A percentile compares a stretch with the other conserved stretches of the same genome.
These are phyloP conservation scores for Xylocampa areola DNA, from an alignment of 2,888 invertebrate species.

Conservation along the genomic window DNA sequence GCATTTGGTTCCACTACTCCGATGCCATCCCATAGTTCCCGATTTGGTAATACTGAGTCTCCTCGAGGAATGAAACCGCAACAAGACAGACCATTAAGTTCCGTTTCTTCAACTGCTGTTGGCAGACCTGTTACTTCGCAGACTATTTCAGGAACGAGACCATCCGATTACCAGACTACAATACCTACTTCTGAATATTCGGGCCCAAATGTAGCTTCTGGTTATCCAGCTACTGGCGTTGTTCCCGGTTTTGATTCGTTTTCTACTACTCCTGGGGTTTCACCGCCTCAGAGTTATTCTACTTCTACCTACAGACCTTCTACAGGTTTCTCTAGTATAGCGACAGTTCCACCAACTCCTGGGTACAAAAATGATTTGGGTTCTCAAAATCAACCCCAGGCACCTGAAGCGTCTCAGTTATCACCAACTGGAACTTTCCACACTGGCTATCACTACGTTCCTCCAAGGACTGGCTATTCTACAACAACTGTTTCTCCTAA, in stretches of 20 bases:
- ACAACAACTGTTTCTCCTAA: conserved; percentile 1
- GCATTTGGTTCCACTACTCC: conserved; percentile 50
- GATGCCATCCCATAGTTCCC: conserved; percentile 40
- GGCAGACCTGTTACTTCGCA: conserved; percentile 9
- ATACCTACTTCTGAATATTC: conserved; percentile 9
- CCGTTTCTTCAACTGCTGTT: conserved; percentile 3
- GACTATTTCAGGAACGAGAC: neutral
- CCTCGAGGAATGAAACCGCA: conserved; percentile 8
- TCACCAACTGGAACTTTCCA: conserved; percentile 2
- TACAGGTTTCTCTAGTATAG: conserved; percentile 7
- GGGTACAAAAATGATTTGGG: neutral
- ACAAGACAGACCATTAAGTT: conserved; percentile 4
- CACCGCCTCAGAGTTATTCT: conserved; percentile 21
- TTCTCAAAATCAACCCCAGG: neutral
- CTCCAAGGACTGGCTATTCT: conserved; percentile 15
- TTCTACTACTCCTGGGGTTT: neutral
- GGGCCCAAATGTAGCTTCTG: conserved; percentile 9
- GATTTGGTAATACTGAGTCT: conserved; percentile 33
- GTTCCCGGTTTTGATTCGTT: neutral
- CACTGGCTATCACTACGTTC: conserved; percentile 40
- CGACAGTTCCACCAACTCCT: conserved; percentile 6
- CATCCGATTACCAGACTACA: conserved; percentile 1
- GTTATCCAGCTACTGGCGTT: conserved; percentile 9
- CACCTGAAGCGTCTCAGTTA: conserved; percentile 1
- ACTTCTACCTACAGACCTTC: conserved; percentile 34